Evolutionary conservation across 2,113 vertebrate species (phyloP), one percentile per base, ranked within the genome.

Genomic region (Pampusana beccarii): DNA sequence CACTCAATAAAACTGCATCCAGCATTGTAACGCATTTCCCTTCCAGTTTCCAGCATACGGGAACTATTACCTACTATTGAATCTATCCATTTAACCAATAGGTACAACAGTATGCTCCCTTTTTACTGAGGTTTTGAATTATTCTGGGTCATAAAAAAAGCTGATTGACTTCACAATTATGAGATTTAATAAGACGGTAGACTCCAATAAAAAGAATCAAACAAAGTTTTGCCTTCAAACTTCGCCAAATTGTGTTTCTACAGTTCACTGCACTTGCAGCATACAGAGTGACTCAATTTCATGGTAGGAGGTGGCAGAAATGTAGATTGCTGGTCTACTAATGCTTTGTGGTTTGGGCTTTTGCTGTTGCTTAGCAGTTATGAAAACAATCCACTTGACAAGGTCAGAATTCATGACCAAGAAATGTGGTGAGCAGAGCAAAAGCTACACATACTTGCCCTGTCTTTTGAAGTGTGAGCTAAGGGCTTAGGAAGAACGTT

Each of bases 301-400:
- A 1, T n/a, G 12, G n/a, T 36, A 75, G 16, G 17, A 78, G 29
- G 34, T 29, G 44, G 72, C 4, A 4, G 61, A 92, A 92, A 94
- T 18, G 31, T 58, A 87, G 24, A 61, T 2, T 90, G 46, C 70
- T 71, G 38, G 33, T 46, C 77, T 80, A 72, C 33, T 64, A 75
- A 36, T 17, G 57, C 34, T 48, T 65, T 69, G 71, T 69, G 74
- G 33, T 75, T 93, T 42, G 29, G 26, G 6, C 14, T 95, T 87
- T 88, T 62, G 53, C 70, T 51, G 74, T 93, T 93, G 71, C 88
- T 82, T 84, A 86, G 85, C 88, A 88, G 57, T 82, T 82, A 82
- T 21, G 51, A 86, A 94, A 88, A 92, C 53, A 94, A 93, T 50
- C 62, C n/a, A 58, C 66, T 80, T 77, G 71, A 87, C 58, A 80